Conservation (phyloP, 2,888 invertebrate genomes). For the Phyllotreta striolata region DNA sequence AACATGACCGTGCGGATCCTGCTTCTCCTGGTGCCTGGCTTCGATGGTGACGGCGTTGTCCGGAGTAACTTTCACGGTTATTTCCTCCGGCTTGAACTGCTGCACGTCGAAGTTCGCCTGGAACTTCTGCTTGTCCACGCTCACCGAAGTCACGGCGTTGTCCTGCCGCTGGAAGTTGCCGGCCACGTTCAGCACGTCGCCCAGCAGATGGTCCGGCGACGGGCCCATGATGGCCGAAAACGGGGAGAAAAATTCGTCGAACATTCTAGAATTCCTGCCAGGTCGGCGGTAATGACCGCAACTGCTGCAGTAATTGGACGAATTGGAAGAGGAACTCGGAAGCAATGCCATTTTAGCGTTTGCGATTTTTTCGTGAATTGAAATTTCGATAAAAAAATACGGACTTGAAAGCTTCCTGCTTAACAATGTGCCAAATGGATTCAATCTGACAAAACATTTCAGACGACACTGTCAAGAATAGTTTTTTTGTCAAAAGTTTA, state of each 20-base stretch:
- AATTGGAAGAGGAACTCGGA: neutral
- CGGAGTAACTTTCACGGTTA: slow-evolving; percentile 34
- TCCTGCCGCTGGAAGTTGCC: slow-evolving; percentile 1
- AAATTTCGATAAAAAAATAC: no score
- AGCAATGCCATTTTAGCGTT: neutral
- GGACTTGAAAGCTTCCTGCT: no score
- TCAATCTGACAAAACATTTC: no score
- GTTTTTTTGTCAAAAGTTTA: no score
- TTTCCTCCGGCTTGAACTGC: slow-evolving; percentile 39
- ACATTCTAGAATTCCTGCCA: no score
- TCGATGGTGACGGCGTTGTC: slow-evolving; percentile 36
- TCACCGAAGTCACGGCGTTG: slow-evolving; percentile 13
- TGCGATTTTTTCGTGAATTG: no score
- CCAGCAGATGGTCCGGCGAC: neutral
- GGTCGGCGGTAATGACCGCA: slow-evolving; percentile 3
- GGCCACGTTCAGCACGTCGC: neutral
- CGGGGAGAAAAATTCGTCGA: slow-evolving; percentile 1
- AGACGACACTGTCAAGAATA: no score
- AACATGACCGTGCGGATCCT: slow-evolving; percentile 37
- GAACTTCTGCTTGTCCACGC: slow-evolving; percentile 1
- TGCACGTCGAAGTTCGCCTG: slow-evolving; percentile 38
- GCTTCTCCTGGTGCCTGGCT: slow-evolving; percentile 37
- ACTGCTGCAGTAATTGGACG: neutral
- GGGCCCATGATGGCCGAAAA: neutral
- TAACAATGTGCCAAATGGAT: no score